These are phyloP conservation scores for Drosophila basisetae DNA, from an alignment of 2,888 invertebrate genomes.

Conservation along the genomic window DNA sequence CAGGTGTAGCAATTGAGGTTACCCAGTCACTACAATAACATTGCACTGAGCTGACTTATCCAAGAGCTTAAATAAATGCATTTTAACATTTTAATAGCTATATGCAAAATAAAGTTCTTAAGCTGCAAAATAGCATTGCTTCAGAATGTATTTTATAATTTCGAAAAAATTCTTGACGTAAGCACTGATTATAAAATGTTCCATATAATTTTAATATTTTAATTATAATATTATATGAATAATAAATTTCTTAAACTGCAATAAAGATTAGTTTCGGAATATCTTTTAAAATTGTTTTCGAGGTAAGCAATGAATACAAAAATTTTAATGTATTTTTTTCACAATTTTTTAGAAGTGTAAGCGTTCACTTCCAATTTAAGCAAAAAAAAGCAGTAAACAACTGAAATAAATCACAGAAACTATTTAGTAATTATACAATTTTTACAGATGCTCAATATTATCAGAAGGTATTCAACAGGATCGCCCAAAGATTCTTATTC, in stretches of 20 bases:
- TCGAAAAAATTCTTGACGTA: neutral
- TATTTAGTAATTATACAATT: too few species aligned
- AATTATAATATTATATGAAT: neutral
- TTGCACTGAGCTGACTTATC: slow-evolving; percentile 9
- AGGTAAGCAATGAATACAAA: neutral
- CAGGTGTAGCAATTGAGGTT: slow-evolving; percentile 51
- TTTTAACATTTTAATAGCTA: neutral
- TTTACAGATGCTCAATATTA: too few species aligned
- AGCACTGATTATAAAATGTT: neutral
- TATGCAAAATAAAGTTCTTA: neutral
- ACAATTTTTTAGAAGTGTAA: too few species aligned
- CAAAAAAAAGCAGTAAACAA: too few species aligned
- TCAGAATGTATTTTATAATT: neutral
- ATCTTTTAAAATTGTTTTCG: neutral
- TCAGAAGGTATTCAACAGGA: too few species aligned
- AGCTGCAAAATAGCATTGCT: neutral
- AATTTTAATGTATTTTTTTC: neutral
- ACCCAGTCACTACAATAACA: slow-evolving; percentile 29
- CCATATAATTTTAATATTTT: too few species aligned
- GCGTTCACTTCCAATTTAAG: too few species aligned
- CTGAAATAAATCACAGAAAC: too few species aligned
- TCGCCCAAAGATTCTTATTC: too few species aligned
- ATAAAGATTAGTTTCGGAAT: neutral
- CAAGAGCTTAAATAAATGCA: neutral
- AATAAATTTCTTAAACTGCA: neutral